Percentiles rank a stretch among this genome's conserved stretches.
These are phyloP conservation scores for Alces alces DNA, from an alignment of 2,113 vertebrate genomes.

Conservation along the genomic window DNA sequence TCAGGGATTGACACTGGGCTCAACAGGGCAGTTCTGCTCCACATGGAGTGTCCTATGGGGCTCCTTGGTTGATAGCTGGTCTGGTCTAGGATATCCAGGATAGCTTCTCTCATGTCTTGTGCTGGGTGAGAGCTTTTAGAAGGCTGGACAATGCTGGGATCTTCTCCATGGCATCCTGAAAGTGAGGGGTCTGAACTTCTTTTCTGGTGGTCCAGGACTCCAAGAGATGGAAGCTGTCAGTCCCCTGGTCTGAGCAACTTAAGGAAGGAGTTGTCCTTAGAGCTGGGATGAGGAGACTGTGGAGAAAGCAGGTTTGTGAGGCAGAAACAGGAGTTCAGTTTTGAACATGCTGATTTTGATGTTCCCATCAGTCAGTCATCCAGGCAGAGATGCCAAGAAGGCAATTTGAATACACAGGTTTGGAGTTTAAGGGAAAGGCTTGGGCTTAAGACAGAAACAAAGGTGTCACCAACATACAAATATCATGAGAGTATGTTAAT, in stretches of 20 bases:
- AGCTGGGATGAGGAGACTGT: background rate
- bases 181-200: background rate
- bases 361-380: background rate
- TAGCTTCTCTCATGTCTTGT: background rate
- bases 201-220: background rate
- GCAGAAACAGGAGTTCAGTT: background rate
- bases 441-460: background rate
- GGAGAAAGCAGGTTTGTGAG: background rate
- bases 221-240: background rate
- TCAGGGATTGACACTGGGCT: background rate
- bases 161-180: background rate
- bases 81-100: background rate
- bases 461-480: background rate
- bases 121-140: background rate
- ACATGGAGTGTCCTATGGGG: background rate
- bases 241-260: background rate
- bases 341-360: background rate
- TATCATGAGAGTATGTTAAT: background rate
- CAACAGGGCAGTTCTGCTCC: background rate
- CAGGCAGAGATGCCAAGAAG: background rate
- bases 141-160: background rate
- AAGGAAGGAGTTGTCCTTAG: background rate
- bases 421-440: background rate
- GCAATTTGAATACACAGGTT: background rate
- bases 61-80: background rate